phyloP scores from a whole-genome alignment of 2,888 invertebrate genomes.

The Epirrhoe alternata region DNA sequence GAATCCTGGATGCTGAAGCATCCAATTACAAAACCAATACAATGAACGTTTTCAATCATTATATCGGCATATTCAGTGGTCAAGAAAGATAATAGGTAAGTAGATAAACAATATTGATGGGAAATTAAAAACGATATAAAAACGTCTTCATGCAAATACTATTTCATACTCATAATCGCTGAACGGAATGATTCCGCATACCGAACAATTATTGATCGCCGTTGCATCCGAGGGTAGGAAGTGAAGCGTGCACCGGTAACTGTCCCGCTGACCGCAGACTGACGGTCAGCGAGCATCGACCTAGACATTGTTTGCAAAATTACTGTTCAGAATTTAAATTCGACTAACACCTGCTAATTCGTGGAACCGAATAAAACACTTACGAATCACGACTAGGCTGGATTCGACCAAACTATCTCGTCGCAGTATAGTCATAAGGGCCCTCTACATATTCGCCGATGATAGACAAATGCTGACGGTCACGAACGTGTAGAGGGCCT shows the following conservation, averaged over 20 bases:
- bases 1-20: constrained; percentile 7
- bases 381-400: constrained; percentile 2
- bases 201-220: constrained; percentile 59
- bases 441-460: too few species aligned
- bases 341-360: constrained; percentile 10
- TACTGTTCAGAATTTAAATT: constrained; percentile 14
- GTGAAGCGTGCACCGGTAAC: constrained; percentile 66
- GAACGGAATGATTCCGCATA: constrained; percentile 38
- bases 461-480: too few species aligned
- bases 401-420: too few species aligned
- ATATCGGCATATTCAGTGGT: background rate
- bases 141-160: constrained; percentile 42
- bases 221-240: constrained; percentile 64
- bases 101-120: constrained; percentile 26
- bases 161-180: constrained; percentile 31
- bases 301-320: constrained; percentile 29
- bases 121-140: constrained; percentile 41
- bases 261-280: constrained; percentile 50
- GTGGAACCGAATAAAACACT: background rate
- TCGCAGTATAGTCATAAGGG: too few species aligned
- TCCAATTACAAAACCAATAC: constrained; percentile 6
- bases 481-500: too few species aligned
- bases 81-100: constrained; percentile 13
- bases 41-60: background rate
- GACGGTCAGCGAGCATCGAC: constrained; percentile 29